Conservation (phyloP, 2,113 vertebrate genomes). For the Vireo altiloquus region DNA sequence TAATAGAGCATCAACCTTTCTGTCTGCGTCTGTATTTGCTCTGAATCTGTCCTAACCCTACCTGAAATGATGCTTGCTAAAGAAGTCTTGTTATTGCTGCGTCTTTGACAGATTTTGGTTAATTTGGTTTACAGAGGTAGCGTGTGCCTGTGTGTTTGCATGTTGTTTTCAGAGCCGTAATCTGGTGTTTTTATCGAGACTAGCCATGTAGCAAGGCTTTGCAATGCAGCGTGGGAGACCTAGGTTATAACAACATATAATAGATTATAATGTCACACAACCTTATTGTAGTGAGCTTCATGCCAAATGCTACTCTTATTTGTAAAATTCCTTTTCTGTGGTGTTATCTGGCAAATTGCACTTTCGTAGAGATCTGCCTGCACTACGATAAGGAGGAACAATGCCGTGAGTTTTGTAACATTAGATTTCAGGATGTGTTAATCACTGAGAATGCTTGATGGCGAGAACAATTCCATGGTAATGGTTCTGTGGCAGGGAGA, state of each 20-base stretch:
- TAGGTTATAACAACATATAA: neutral
- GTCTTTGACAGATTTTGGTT: neutral
- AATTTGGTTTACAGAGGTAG: neutral
- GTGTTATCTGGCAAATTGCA: neutral
- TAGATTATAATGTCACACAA: neutral
- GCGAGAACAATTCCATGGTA: neutral
- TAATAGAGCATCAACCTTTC: conserved; percentile 51
- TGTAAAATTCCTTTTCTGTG: neutral
- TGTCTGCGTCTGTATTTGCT: neutral
- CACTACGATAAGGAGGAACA: neutral
- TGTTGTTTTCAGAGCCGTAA: neutral
- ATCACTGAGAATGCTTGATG: neutral
- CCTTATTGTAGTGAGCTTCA: neutral
- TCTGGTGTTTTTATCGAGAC: neutral
- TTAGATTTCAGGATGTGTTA: neutral
- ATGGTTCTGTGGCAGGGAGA: neutral
- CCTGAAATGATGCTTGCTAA: neutral
- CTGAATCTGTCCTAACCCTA: conserved; percentile 24
- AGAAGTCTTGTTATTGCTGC: neutral
- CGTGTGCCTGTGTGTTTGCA: conserved; percentile 15
- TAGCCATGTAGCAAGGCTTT: neutral
- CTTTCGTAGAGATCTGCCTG: neutral
- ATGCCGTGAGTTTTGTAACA: neutral
- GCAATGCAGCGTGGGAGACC: neutral
- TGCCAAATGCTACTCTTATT: neutral